These are phyloP conservation scores for Pteronotus mesoamericanus DNA, from an alignment of 2,797 vertebrate species.

Conservation along the genomic window DNA sequence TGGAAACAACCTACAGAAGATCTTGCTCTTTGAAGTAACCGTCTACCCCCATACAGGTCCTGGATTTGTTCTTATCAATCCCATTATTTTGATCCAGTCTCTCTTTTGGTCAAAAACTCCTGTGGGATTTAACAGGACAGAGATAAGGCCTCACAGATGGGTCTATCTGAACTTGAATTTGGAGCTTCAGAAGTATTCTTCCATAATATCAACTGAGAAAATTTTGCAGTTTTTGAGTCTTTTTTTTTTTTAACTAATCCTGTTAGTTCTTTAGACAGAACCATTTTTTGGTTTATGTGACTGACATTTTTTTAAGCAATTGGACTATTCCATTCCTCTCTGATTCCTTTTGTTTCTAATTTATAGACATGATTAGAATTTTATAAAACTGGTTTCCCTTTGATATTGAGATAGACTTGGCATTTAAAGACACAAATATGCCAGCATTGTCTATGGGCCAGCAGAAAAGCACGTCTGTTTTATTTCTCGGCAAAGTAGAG, in stretches of 20 bases:
- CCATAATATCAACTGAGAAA: neutral
- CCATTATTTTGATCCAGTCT: neutral
- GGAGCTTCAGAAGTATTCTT: neutral
- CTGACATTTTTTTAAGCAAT: neutral
- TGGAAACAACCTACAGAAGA: neutral
- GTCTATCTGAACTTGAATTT: neutral
- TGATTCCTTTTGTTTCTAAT: neutral
- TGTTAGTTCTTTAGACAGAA: neutral
- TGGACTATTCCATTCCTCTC: neutral
- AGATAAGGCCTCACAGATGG: neutral
- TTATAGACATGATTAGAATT: neutral
- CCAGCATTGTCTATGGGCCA: neutral
- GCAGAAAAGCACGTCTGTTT: neutral
- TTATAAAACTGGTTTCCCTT: constrained; percentile 10
- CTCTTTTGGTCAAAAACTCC: neutral
- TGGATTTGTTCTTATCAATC: neutral
- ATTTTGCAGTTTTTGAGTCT: neutral
- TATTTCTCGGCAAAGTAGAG: neutral
- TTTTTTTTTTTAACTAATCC: neutral
- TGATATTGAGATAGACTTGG: neutral
- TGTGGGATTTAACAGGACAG: neutral
- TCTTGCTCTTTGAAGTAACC: neutral
- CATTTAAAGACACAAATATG: neutral
- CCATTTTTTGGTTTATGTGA: neutral
- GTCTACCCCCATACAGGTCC: neutral